These are phyloP conservation scores for Pomacea canaliculata DNA, from an alignment of 2,888 invertebrate genomes.

Conservation along the genomic window DNA sequence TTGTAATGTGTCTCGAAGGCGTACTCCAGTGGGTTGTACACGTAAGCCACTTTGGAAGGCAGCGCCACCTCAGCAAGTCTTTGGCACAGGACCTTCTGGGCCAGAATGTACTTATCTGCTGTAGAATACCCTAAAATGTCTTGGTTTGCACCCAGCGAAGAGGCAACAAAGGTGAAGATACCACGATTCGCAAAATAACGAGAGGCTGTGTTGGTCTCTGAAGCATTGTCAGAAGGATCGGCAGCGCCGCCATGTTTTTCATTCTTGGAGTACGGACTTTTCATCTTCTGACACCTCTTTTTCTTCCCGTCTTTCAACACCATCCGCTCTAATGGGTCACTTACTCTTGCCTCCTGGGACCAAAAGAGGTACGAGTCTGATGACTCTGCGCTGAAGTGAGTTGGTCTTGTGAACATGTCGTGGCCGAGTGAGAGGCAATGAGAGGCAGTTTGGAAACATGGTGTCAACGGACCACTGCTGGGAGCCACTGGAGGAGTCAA, in stretches of 20 bases:
- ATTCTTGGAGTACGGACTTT: slow-evolving; percentile 1
- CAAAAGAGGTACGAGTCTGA: slow-evolving; percentile 4
- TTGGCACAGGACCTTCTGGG: slow-evolving; percentile 58
- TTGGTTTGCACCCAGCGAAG: slow-evolving; percentile 8
- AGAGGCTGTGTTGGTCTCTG: slow-evolving; percentile 15
- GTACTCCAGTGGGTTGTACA: slow-evolving; percentile 90
- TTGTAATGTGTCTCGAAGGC: slow-evolving; percentile 83
- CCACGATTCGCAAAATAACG: slow-evolving; percentile 20
- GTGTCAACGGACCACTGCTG: slow-evolving; percentile 3
- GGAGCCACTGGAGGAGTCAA: slow-evolving; percentile 7
- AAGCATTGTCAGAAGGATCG: slow-evolving; percentile 12
- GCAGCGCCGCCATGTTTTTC: slow-evolving; percentile 1
- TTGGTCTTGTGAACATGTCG: not conserved
- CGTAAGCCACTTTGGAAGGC: slow-evolving; percentile 75
- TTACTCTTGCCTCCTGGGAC: not conserved
- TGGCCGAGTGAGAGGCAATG: slow-evolving; percentile 14
- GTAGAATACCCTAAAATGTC: slow-evolving; percentile 1
- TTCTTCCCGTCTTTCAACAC: slow-evolving; percentile 8
- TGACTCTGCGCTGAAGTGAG: slow-evolving; percentile 7
- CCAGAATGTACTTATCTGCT: slow-evolving; percentile 48
- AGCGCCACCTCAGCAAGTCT: slow-evolving; percentile 72
- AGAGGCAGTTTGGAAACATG: slow-evolving; percentile 14
- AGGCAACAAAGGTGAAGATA: slow-evolving; percentile 20
- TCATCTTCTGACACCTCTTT: slow-evolving; percentile 15
- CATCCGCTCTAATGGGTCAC: slow-evolving; percentile 9